Evolutionary conservation across 2,797 vertebrate genomes (phyloP).

Genomic region (Taenioides sp.): DNA sequence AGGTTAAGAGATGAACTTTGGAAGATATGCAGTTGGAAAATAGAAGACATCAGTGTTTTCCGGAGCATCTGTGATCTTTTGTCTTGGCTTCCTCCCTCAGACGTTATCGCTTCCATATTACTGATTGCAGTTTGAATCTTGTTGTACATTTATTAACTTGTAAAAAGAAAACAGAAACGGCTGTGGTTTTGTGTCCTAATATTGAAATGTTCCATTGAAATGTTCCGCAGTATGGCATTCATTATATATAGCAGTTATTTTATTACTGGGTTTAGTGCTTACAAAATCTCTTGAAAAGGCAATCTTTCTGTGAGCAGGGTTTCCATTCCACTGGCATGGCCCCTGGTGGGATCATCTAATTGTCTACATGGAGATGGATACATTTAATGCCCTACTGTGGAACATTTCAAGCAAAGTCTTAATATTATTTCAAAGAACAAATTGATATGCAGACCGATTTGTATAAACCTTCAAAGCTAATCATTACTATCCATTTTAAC

Average conservation of each 20-base stretch:
- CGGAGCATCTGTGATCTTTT: background rate
- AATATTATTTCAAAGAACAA: background rate
- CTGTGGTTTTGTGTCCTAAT: background rate
- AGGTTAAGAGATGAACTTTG: slow-evolving; percentile 16
- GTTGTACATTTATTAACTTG: background rate
- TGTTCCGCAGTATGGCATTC: too few relatives aligned
- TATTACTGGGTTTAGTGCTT: too few relatives aligned
- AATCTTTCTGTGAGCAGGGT: too few relatives aligned
- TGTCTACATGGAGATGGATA: too few relatives aligned
- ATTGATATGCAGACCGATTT: background rate
- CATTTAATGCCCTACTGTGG: background rate
- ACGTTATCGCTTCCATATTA: background rate
- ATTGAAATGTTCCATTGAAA: too few relatives aligned
- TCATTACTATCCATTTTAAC: background rate
- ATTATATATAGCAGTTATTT: too few relatives aligned
- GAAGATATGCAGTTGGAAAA: background rate
- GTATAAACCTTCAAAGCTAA: background rate
- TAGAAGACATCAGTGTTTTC: slow-evolving; percentile 9
- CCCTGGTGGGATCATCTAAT: background rate
- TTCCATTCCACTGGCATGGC: too few relatives aligned
- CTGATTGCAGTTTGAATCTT: background rate
- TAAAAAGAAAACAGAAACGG: background rate
- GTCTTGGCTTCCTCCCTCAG: background rate
- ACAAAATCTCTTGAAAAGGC: too few relatives aligned
- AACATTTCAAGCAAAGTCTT: background rate